phyloP scores from a whole-genome alignment of 2,888 invertebrate genomes.

The Acleris sparsana region DNA sequence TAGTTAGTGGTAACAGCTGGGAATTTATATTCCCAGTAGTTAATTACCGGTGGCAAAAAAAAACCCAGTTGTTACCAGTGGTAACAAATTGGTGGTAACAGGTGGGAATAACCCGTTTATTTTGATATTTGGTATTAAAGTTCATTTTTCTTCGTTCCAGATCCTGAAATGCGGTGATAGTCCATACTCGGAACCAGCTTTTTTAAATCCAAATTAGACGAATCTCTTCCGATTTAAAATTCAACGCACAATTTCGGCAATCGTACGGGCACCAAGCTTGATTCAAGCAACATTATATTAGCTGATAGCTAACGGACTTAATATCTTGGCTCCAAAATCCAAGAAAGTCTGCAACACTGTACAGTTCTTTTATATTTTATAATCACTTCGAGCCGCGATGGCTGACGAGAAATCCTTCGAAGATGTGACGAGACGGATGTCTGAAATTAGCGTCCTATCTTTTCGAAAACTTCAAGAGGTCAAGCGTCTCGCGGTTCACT shows the following conservation, averaged over 20 bases:
- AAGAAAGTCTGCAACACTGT: constrained; percentile 56
- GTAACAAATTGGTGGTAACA: too few relatives aligned
- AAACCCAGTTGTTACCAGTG: too few relatives aligned
- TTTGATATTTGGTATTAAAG: constrained; percentile 2
- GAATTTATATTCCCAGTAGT: too few relatives aligned
- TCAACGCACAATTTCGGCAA: constrained; percentile 41
- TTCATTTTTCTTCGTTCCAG: constrained; percentile 58
- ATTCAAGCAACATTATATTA: constrained; percentile 36
- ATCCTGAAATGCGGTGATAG: constrained; percentile 80
- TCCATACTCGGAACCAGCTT: constrained; percentile 54
- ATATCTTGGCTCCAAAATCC: constrained; percentile 44
- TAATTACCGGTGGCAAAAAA: too few relatives aligned
- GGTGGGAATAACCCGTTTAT: not conserved
- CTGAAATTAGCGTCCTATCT: constrained; percentile 66
- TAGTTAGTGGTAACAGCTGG: too few relatives aligned
- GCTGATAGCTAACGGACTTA: constrained; percentile 41
- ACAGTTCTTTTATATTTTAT: constrained; percentile 46
- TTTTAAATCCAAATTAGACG: constrained; percentile 57
- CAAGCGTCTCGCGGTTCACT: constrained; percentile 68
- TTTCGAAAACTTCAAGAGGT: constrained; percentile 73
- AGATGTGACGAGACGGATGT: constrained; percentile 54
- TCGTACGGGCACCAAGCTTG: constrained; percentile 45
- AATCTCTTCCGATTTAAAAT: constrained; percentile 42
- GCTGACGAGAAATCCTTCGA: constrained; percentile 49
- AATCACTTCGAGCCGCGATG: constrained; percentile 43